Evolutionary conservation across 2,113 vertebrate species (phyloP).

Genomic region (Nipponia nippon): DNA sequence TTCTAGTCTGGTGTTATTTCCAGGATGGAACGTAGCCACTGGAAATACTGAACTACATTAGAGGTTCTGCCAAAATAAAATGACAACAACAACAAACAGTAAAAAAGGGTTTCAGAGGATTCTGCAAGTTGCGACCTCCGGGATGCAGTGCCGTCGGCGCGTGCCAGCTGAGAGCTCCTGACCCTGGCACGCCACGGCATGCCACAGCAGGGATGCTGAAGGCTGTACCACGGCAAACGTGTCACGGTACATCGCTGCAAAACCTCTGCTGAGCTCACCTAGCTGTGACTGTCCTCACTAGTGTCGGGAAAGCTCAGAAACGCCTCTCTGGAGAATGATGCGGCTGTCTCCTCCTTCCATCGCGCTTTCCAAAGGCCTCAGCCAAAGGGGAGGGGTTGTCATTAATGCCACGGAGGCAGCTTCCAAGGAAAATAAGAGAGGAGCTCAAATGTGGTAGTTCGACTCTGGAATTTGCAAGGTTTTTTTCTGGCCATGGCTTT

Average conservation of each 20-base stretch:
- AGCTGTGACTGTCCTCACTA: background rate
- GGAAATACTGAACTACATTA: constrained; percentile 12
- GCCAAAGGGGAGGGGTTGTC: background rate
- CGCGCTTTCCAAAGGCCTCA: background rate
- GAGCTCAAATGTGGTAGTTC: background rate
- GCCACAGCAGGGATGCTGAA: background rate
- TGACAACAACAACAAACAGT: background rate
- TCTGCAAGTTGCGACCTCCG: background rate
- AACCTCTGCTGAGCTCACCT: background rate
- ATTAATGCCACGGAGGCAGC: background rate
- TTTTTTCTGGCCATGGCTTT: background rate
- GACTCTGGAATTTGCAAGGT: background rate
- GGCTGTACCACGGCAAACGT: background rate
- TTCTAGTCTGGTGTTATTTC: background rate
- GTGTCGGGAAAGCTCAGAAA: background rate
- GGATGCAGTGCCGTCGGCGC: background rate
- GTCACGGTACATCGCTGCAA: rapidly evolving
- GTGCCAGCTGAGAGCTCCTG: background rate
- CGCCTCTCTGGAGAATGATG: background rate
- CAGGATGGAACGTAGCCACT: background rate
- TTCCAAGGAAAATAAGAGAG: background rate
- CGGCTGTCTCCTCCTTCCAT: background rate
- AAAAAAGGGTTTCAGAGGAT: background rate
- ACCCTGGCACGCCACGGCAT: background rate
- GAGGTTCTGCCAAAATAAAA: background rate